These are phyloP conservation scores for Oceanodroma tethys DNA, from an alignment of 2,113 vertebrate species.

Conservation along the genomic window DNA sequence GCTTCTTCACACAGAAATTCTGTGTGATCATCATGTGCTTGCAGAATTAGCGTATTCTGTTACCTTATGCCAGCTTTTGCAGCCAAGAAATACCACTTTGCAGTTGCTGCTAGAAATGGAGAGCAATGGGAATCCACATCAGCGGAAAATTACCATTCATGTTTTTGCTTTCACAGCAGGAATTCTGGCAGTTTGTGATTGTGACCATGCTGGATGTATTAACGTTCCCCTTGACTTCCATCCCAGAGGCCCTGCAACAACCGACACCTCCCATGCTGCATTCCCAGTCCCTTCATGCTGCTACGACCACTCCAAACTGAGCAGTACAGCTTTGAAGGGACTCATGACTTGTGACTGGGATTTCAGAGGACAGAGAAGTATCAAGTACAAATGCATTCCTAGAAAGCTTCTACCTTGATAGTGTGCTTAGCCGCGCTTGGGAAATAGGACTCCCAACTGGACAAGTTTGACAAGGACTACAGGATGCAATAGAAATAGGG, in stretches of 20 bases:
- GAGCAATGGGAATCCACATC: neutral
- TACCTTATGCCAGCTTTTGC: neutral
- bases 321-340: neutral
- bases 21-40: neutral
- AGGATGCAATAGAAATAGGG: neutral
- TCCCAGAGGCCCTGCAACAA: neutral
- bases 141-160: neutral
- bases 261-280: neutral
- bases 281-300: neutral
- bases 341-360: neutral
- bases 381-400: neutral
- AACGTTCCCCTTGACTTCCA: neutral
- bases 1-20: neutral
- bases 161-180: neutral
- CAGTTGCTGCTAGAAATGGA: neutral
- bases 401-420: neutral
- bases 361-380: neutral
- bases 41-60: neutral
- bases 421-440: accelerated
- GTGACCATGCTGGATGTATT: accelerated
- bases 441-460: neutral
- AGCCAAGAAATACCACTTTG: neutral
- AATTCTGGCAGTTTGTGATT: neutral
- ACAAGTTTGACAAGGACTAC: neutral
- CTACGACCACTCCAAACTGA: neutral